Evolutionary conservation across 1,140 invertebrate genomes (phyloP), one percentile per base, ranked within the genome.

Genomic region (Calliopsis andreniformis): DNA sequence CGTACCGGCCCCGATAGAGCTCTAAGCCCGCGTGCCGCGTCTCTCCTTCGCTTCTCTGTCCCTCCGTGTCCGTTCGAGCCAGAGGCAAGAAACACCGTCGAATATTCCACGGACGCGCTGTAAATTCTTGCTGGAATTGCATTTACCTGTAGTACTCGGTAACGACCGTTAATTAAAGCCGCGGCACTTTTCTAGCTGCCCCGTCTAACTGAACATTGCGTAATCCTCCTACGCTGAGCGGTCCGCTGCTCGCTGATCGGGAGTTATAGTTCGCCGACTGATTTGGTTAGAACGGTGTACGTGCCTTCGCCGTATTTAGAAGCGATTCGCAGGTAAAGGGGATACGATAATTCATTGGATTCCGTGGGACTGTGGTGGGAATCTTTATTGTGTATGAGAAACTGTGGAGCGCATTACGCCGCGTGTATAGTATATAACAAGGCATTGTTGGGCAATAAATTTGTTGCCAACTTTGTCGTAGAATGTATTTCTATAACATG

Each of bases 101-200:
- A 59, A 59, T 75, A 78, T 79, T 78, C 76, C 68, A 68, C 81
- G 58, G 72, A 56, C 79, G 58, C 59, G 81, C 35, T 82, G 76
- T 82, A 83, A 82, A 82, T 82, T 79, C 76, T 66, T 49, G 49
- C 62, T 59, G 68, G 61, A 62, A 83, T 78, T 78, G 79, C 79
- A 53, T 82, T 82, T 82, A 72, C 51, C 68, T 63, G 75, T 82
- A 75, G 51, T 30, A 25, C 18, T 12, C 43, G 49, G 70, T 70
- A 49, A 62, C 76, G 79, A 67, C 56, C 79, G 77, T 82, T 83
- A 83, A 83, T 83, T 79, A 82, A 78, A 82, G 18, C 69, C 81
- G 49, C 67, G 32, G n/a, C n/a, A n/a, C n/a, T n/a, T n/a, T 23
- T 61, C 10, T 77, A 64, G 58, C 51, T 32, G 5, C 20, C 25